Evolutionary conservation across 2,888 invertebrate species (phyloP).

Genomic region (Bellardia bayeri): DNA sequence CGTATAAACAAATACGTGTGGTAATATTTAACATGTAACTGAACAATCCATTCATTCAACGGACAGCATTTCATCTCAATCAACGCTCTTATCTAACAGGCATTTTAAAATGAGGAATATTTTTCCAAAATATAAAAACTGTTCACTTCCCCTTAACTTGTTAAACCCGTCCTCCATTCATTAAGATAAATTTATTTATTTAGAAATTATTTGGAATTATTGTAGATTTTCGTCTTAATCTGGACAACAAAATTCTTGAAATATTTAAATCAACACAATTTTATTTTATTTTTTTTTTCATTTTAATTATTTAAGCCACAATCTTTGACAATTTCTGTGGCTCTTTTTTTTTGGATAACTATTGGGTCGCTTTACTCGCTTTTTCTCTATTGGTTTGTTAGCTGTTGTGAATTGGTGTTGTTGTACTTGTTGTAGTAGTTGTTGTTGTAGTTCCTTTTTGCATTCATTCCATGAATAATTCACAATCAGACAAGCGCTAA

Average conservation of each 20-base stretch:
- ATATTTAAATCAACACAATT: constrained; percentile 49
- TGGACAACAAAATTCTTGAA: constrained; percentile 32
- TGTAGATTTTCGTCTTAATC: constrained; percentile 29
- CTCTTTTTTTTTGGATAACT: constrained; percentile 55
- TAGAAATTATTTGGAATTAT: constrained; percentile 37
- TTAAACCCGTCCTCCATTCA: not conserved
- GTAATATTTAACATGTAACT: no score
- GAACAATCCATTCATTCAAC: no score
- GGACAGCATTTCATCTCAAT: no score
- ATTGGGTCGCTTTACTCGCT: constrained; percentile 46
- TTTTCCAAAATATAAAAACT: not conserved
- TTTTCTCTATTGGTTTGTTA: constrained; percentile 58
- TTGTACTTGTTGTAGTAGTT: constrained; percentile 45
- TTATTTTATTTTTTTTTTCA: constrained; percentile 34
- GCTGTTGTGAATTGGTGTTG: constrained; percentile 62
- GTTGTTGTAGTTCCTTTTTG: constrained; percentile 68
- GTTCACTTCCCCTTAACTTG: not conserved
- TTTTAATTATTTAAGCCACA: constrained; percentile 61
- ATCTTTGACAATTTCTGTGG: constrained; percentile 59
- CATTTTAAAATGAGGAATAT: no score
- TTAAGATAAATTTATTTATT: not conserved
- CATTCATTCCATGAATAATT: constrained; percentile 83
- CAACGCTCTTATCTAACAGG: no score
- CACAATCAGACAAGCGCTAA: constrained; percentile 83
- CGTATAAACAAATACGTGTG: no score